These are phyloP conservation scores for Catharus ustulatus DNA, from an alignment of 2,797 vertebrate genomes.

Conservation along the genomic window DNA sequence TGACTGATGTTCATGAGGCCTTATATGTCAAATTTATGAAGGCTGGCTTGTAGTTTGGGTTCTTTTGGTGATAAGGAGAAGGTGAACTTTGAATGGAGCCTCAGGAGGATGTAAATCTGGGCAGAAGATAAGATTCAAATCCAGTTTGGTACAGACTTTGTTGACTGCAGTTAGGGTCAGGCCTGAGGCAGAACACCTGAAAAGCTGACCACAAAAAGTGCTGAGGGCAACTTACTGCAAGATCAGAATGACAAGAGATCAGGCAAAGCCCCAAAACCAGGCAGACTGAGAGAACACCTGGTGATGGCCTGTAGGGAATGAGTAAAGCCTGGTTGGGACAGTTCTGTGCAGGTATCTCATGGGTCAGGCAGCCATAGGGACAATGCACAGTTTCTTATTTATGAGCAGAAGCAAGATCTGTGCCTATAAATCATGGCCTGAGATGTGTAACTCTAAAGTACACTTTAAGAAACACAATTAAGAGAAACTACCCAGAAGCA, in stretches of 20 bases:
- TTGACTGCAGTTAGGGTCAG: not conserved
- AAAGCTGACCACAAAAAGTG: not conserved
- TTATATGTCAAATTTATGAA: not conserved
- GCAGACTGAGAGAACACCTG: not conserved
- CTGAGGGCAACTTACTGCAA: not conserved
- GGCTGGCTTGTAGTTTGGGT: not conserved
- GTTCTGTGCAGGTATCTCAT: not conserved
- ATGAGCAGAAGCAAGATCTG: constrained; percentile 31
- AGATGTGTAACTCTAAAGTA: constrained; percentile 6
- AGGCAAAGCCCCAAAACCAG: not conserved
- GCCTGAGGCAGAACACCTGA: not conserved
- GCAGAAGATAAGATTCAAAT: not conserved
- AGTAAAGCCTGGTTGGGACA: not conserved
- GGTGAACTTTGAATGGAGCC: not conserved
- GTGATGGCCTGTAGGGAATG: not conserved
- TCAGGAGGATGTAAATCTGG: not conserved
- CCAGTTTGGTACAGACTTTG: not conserved
- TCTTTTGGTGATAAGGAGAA: not conserved
- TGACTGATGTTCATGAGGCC: not conserved
- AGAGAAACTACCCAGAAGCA: constrained; percentile 47
- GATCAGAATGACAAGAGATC: not conserved
- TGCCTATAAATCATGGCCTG: not conserved
- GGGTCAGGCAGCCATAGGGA: not conserved
- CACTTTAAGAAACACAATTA: constrained; percentile 64
- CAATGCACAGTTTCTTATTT: not conserved